Evolutionary conservation across 2,797 vertebrate genomes (phyloP).

Genomic region (Cichlasoma orientale): DNA sequence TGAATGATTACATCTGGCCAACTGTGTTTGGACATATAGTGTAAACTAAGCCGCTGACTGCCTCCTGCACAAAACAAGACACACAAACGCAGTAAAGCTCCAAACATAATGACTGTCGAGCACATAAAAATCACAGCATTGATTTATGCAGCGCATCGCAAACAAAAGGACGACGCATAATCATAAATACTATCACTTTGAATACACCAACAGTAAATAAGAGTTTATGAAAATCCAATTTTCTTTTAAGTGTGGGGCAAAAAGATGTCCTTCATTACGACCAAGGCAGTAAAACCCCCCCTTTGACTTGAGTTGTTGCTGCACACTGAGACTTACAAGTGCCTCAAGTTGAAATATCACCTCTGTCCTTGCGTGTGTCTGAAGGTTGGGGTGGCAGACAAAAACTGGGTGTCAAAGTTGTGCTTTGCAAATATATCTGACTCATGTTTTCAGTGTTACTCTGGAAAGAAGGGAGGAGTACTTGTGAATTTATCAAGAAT

Average conservation of each 20-base stretch:
- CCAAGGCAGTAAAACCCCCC: accelerated
- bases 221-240: no score
- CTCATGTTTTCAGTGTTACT: no score
- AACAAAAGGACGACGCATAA: background rate
- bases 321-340: background rate
- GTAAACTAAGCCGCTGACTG: slow-evolving; percentile 33
- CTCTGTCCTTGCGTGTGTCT: background rate
- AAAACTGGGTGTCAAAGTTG: background rate
- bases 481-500: background rate
- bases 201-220: background rate
- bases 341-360: background rate
- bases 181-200: background rate
- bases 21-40: slow-evolving; percentile 17
- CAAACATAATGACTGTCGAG: background rate
- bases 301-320: background rate
- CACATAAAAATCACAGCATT: background rate
- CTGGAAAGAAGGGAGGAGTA: background rate
- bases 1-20: slow-evolving; percentile 25
- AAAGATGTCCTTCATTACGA: background rate
- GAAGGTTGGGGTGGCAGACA: background rate
- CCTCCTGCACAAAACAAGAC: slow-evolving; percentile 13
- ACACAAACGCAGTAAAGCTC: background rate
- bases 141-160: background rate
- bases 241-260: background rate
- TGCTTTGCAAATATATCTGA: background rate